These are phyloP conservation scores for Cygnus atratus DNA, from an alignment of 2,113 vertebrate genomes.

Conservation along the genomic window DNA sequence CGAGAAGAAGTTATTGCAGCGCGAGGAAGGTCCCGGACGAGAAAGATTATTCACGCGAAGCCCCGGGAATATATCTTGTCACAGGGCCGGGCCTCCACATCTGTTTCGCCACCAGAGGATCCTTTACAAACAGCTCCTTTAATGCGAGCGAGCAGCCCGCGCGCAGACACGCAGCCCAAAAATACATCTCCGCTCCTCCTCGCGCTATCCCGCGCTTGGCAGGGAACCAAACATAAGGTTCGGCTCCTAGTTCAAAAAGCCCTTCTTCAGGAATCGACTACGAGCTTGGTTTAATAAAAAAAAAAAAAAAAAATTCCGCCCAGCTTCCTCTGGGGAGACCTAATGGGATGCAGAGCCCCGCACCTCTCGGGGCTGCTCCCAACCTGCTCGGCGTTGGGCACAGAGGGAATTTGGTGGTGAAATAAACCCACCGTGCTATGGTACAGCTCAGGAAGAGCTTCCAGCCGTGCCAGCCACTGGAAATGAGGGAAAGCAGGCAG, in stretches of 20 bases:
- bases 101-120: slow-evolving; percentile 46
- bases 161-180: slow-evolving; percentile 53
- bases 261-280: slow-evolving; percentile 36
- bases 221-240: slow-evolving; percentile 69
- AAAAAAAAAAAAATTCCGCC: slow-evolving; percentile 29
- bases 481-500: not conserved
- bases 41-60: not conserved
- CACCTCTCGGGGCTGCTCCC: not conserved
- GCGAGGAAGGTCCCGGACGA: slow-evolving; percentile 20
- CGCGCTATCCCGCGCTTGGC: slow-evolving; percentile 49
- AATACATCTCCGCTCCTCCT: slow-evolving; percentile 63
- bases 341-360: slow-evolving; percentile 53
- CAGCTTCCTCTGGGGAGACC: not conserved
- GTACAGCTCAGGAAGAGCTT: not conserved
- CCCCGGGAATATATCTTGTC: slow-evolving; percentile 57
- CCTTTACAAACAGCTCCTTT: slow-evolving; percentile 64
- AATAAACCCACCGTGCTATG: not conserved
- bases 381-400: not conserved
- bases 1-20: not conserved
- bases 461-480: not conserved
- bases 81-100: slow-evolving; percentile 40
- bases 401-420: not conserved
- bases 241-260: slow-evolving; percentile 66
- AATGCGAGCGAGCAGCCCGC: slow-evolving; percentile 66
- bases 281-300: slow-evolving; percentile 56